A percentile compares a stretch with the other conserved stretches of the same genome.
These are phyloP conservation scores for Nerophis lumbriciformis DNA, from an alignment of 2,113 vertebrate species.

Conservation along the genomic window DNA sequence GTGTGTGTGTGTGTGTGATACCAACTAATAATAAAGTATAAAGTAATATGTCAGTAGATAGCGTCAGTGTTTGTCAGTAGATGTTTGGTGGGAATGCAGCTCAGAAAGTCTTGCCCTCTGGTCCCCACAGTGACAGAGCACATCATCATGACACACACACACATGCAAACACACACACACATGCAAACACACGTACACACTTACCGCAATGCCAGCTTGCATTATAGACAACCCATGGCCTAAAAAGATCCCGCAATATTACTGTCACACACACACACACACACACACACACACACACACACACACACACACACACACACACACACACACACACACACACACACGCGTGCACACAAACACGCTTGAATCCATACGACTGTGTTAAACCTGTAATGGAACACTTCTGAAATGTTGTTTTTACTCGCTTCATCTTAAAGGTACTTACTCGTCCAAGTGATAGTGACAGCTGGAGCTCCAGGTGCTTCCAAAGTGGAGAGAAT, in stretches of 20 bases:
- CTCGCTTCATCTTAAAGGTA: slow-evolving; percentile 19
- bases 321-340: slow-evolving; percentile 60
- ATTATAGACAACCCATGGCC: slow-evolving; percentile 61
- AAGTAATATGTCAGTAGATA: background rate
- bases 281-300: slow-evolving; percentile 48
- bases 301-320: slow-evolving; percentile 48
- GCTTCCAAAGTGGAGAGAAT: slow-evolving; percentile 29
- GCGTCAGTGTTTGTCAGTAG: slow-evolving; percentile 44
- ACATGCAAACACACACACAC: slow-evolving; percentile 22
- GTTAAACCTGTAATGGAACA: slow-evolving; percentile 17
- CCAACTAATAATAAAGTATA: background rate
- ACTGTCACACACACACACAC: slow-evolving; percentile 60
- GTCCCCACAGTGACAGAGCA: slow-evolving; percentile 82
- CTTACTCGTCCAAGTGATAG: slow-evolving; percentile 29
- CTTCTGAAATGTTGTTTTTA: slow-evolving; percentile 17
- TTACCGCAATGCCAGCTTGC: slow-evolving; percentile 51
- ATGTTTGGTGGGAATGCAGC: slow-evolving; percentile 45
- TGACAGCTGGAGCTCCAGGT: slow-evolving; percentile 49
- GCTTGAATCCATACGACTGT: slow-evolving; percentile 20
- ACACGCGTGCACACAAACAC: slow-evolving; percentile 43
- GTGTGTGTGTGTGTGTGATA: slow-evolving; percentile 6
- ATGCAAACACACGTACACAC: slow-evolving; percentile 14
- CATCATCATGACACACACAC: slow-evolving; percentile 73
- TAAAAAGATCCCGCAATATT: slow-evolving; percentile 57
- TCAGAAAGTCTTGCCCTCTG: slow-evolving; percentile 59